Percentiles rank a stretch among this genome's conserved stretches.
Evolutionary conservation across 2,797 vertebrate genomes (phyloP).

Genomic region (Poeciliopsis presidionis): DNA sequence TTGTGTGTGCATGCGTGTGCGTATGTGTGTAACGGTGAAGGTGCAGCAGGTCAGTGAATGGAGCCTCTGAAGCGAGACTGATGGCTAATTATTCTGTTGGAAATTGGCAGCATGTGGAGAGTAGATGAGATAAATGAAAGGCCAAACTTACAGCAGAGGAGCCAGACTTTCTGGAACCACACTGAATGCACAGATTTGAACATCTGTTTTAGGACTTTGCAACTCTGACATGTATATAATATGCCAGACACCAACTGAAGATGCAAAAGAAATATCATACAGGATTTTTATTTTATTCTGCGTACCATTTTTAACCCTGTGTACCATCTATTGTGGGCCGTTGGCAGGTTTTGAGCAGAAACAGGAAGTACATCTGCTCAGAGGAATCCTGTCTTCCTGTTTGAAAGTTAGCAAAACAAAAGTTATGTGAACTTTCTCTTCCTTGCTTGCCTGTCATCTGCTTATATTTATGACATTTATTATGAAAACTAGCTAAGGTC

Average conservation of each 20-base stretch:
- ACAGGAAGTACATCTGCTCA: constrained; percentile 38
- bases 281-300: constrained; percentile 6
- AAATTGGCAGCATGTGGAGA: constrained; percentile 53
- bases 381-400: constrained; percentile 43
- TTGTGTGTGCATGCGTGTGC: constrained; percentile 10
- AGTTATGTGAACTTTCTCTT: neutral
- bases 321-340: neutral
- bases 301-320: neutral
- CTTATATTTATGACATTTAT: constrained; percentile 13
- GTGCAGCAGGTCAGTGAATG: constrained; percentile 54
- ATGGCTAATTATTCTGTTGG: constrained; percentile 69
- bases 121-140: constrained; percentile 44
- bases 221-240: neutral
- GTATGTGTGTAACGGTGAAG: constrained; percentile 5
- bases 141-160: neutral
- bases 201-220: neutral
- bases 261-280: neutral
- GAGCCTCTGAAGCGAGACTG: constrained; percentile 56
- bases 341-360: constrained; percentile 26
- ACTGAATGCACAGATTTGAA: neutral
- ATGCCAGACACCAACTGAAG: neutral
- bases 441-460: constrained; percentile 4
- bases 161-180: neutral
- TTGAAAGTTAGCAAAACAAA: constrained; percentile 28
- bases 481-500: constrained; percentile 5